These are phyloP conservation scores for Julus scandinavius DNA, from an alignment of 2,888 invertebrate species.

Conservation along the genomic window DNA sequence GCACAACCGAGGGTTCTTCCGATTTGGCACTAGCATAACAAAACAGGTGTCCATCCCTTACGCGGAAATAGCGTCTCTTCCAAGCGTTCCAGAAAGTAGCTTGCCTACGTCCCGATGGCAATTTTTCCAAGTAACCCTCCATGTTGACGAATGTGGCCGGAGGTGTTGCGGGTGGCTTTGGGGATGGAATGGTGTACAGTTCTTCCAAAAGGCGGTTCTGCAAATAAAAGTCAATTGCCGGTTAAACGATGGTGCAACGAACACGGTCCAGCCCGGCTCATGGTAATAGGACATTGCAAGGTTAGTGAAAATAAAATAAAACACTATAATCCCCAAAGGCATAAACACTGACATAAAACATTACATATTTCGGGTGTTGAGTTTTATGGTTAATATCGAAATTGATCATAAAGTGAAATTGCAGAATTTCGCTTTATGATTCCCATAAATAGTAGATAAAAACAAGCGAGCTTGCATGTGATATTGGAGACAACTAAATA, in stretches of 20 bases:
- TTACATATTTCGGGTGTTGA: neutral
- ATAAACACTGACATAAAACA: neutral
- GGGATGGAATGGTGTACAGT: constrained; percentile 61
- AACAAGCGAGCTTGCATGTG: no score
- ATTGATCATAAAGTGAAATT: no score
- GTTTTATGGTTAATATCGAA: neutral
- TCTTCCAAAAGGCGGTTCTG: constrained; percentile 61
- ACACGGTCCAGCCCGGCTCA: no score
- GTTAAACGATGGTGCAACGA: neutral
- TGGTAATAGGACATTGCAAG: no score
- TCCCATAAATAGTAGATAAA: no score
- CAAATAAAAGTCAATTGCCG: constrained; percentile 3
- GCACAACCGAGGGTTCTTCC: constrained; percentile 66
- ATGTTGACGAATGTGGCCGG: constrained; percentile 65
- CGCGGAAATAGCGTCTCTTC: constrained; percentile 70
- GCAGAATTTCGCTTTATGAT: no score
- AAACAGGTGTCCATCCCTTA: constrained; percentile 69
- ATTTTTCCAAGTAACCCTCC: constrained; percentile 70
- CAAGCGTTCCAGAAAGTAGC: constrained; percentile 72
- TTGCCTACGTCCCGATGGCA: constrained; percentile 69
- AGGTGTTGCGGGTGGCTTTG: constrained; percentile 55
- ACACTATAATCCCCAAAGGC: neutral
- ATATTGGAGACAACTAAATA: no score
- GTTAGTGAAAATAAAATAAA: neutral
- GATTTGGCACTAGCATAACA: constrained; percentile 68